Conservation (phyloP, 2,113 vertebrate genomes). For the Vireo altiloquus region DNA sequence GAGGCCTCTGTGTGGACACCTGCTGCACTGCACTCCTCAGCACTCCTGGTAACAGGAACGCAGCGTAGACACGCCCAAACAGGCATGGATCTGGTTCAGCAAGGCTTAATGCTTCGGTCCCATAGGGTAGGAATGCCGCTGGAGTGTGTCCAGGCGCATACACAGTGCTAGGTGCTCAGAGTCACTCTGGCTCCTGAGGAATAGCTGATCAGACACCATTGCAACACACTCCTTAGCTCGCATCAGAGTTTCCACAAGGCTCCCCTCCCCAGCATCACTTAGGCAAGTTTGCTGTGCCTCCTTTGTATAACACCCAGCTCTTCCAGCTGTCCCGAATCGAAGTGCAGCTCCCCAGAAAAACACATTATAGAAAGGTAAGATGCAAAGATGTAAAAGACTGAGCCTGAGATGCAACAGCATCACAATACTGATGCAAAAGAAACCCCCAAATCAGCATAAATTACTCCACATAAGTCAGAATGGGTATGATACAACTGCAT, state of each 20-base stretch:
- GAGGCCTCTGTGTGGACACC: background rate
- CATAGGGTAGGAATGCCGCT: background rate
- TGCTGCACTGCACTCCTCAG: background rate
- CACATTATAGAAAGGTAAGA: background rate
- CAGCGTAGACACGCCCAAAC: fast-evolving
- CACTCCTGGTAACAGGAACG: background rate
- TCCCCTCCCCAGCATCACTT: background rate
- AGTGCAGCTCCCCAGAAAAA: background rate
- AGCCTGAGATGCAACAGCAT: background rate
- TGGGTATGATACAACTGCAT: background rate
- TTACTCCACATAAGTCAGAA: background rate
- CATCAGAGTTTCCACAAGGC: background rate
- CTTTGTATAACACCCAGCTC: background rate
- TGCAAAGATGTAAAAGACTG: background rate
- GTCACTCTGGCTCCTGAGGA: background rate
- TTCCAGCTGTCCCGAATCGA: background rate
- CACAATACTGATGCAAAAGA: background rate
- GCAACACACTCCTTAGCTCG: background rate
- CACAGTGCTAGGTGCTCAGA: background rate
- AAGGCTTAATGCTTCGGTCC: fast-evolving
- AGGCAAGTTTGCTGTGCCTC: fast-evolving
- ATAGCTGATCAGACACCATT: background rate
- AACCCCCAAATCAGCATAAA: background rate
- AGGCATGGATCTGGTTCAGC: background rate
- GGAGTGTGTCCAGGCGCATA: background rate